Evolutionary conservation across 1,140 invertebrate genomes (phyloP).

Genomic region (Patella vulgata): DNA sequence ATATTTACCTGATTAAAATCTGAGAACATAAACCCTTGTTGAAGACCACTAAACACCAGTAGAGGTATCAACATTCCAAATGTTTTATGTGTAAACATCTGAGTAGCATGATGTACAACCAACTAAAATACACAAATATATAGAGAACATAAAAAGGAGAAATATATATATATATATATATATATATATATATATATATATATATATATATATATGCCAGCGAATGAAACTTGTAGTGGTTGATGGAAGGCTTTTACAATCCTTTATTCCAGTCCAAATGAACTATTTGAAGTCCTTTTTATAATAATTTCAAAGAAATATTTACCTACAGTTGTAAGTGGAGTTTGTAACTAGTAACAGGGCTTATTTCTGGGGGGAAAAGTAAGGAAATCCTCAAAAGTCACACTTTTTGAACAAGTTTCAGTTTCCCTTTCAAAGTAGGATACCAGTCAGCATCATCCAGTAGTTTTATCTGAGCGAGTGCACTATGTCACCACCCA

Average conservation of each 20-base stretch:
- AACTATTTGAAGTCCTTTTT: too few relatives aligned
- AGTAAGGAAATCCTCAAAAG: too few relatives aligned
- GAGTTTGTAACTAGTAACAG: too few relatives aligned
- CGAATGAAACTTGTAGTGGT: not conserved
- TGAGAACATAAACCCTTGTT: constrained; percentile 64
- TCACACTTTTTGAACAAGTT: too few relatives aligned
- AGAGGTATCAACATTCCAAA: constrained; percentile 61
- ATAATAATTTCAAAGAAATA: too few relatives aligned
- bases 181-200: constrained; percentile 8
- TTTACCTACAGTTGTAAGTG: too few relatives aligned
- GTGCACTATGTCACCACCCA: too few relatives aligned
- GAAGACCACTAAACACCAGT: constrained; percentile 62
- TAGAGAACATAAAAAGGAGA: constrained; percentile 3
- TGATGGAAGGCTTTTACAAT: not conserved
- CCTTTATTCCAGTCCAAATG: too few relatives aligned
- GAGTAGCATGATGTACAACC: constrained; percentile 46
- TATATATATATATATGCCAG: constrained; percentile 7
- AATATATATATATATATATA: constrained; percentile 11
- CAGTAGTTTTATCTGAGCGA: too few relatives aligned
- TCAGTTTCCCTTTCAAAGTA: too few relatives aligned
- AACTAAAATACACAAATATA: constrained; percentile 45
- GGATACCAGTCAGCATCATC: too few relatives aligned
- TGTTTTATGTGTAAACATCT: constrained; percentile 54
- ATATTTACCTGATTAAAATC: constrained; percentile 61
- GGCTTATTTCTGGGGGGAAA: too few relatives aligned